These are phyloP conservation scores for Muscicapa striata DNA, from an alignment of 2,797 vertebrate genomes.

Conservation along the genomic window DNA sequence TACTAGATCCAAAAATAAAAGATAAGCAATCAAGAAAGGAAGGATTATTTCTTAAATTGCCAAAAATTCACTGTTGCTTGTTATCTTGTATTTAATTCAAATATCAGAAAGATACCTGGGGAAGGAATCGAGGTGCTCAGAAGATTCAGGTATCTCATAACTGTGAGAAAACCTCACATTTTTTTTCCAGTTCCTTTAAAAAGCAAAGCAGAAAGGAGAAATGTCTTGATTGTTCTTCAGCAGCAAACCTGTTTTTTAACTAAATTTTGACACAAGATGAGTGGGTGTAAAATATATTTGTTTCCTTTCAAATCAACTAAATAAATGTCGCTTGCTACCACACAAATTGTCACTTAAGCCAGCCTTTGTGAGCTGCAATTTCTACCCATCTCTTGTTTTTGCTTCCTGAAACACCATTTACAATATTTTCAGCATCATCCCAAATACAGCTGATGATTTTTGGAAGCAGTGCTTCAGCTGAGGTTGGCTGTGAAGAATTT, in stretches of 20 bases:
- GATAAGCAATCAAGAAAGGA: not conserved
- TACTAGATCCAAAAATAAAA: not conserved
- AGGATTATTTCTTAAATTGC: constrained; percentile 23
- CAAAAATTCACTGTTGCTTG: not conserved
- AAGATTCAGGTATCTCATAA: not conserved
- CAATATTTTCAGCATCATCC: not conserved
- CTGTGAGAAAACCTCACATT: not conserved
- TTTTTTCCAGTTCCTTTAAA: not conserved
- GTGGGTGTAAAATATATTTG: constrained; percentile 41
- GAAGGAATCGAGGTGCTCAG: not conserved
- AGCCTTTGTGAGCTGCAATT: constrained; percentile 6
- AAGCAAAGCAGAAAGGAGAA: constrained; percentile 1
- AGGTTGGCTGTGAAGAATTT: not conserved
- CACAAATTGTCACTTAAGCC: constrained; percentile 22
- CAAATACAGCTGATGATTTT: not conserved
- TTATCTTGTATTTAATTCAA: constrained; percentile 30
- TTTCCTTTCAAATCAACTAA: constrained; percentile 44
- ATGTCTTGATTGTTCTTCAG: constrained; percentile 1
- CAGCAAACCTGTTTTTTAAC: not conserved
- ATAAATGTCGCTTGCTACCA: not conserved
- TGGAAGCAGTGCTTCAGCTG: not conserved
- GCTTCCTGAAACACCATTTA: not conserved
- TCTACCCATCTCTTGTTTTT: not conserved
- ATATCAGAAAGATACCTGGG: not conserved
- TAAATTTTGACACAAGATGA: not conserved